Percentiles rank a stretch among this genome's conserved stretches.
Conservation (phyloP, 92 coral and sea anemone species). For the Palythoa caribaeorum region DNA sequence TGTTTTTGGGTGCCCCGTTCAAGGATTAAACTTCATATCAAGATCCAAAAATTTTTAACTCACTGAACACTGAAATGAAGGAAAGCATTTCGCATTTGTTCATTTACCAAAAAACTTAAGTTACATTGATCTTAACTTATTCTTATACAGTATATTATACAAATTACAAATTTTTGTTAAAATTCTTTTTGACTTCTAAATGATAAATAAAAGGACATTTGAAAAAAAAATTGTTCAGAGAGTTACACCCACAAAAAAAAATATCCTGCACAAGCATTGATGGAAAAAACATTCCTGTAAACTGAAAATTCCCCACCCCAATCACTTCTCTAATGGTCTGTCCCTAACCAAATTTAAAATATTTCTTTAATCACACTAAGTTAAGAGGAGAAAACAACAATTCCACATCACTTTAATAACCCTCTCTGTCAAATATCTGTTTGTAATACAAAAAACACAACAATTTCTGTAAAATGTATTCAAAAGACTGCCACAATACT, state of each 20-base stretch:
- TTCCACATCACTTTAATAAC: conserved; percentile 18
- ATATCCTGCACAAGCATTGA: conserved; percentile 1
- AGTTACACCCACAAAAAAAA: not conserved
- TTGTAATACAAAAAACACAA: conserved; percentile 15
- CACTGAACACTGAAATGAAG: too few species aligned
- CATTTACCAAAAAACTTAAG: too few species aligned
- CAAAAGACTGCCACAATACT: conserved; percentile 28
- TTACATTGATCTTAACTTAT: too few species aligned
- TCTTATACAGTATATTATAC: too few species aligned
- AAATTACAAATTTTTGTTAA: not conserved
- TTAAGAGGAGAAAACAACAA: conserved; percentile 19
- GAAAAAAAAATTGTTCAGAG: not conserved
- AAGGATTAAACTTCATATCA: too few species aligned
- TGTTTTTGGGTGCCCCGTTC: too few species aligned
- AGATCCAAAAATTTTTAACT: too few species aligned
- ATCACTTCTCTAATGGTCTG: not conserved
- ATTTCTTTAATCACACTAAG: conserved; percentile 16
- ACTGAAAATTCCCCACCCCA: conserved; percentile 6
- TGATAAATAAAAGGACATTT: not conserved
- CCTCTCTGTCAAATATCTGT: conserved; percentile 17
- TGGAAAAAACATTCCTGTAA: not conserved
- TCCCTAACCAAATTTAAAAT: not conserved
- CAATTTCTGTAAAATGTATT: conserved; percentile 22
- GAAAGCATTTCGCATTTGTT: too few species aligned
- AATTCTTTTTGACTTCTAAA: not conserved